Conservation (phyloP, 1,140 invertebrate species). For the Tenebrio molitor region DNA sequence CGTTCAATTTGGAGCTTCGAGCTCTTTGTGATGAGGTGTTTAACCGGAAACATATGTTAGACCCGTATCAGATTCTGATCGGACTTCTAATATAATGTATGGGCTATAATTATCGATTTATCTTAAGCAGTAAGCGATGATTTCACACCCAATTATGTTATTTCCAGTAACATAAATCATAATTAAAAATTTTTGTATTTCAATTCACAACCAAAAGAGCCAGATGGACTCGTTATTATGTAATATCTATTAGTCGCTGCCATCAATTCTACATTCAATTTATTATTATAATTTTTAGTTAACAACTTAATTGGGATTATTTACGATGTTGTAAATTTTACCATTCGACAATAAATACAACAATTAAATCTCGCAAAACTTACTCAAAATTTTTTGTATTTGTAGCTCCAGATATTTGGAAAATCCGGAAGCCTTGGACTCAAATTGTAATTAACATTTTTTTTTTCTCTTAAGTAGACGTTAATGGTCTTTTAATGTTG, state of each 20-base stretch:
- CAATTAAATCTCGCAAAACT: too few relatives aligned
- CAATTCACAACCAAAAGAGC: background rate
- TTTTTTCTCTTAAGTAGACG: slow-evolving; percentile 1
- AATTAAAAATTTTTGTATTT: slow-evolving; percentile 38
- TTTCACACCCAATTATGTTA: slow-evolving; percentile 54
- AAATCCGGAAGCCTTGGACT: too few relatives aligned
- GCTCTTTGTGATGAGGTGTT: slow-evolving; percentile 30
- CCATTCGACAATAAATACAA: too few relatives aligned
- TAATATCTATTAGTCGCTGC: background rate
- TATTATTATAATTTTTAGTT: too few relatives aligned
- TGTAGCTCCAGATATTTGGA: too few relatives aligned
- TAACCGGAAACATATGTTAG: slow-evolving; percentile 53
- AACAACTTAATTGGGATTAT: too few relatives aligned
- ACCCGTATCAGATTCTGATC: slow-evolving; percentile 44
- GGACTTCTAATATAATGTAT: slow-evolving; percentile 47
- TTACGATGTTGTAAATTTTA: background rate
- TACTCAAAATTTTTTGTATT: too few relatives aligned
- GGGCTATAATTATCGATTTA: slow-evolving; percentile 52
- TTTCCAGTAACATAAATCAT: slow-evolving; percentile 43
- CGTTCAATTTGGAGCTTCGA: slow-evolving; percentile 10
- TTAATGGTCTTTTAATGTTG: slow-evolving; percentile 2
- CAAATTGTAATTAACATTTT: background rate
- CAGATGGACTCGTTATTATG: background rate
- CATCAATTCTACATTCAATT: background rate
- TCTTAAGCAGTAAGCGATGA: slow-evolving; percentile 46